Evolutionary conservation across 2,113 vertebrate species (phyloP).

Genomic region (Mugil cephalus): DNA sequence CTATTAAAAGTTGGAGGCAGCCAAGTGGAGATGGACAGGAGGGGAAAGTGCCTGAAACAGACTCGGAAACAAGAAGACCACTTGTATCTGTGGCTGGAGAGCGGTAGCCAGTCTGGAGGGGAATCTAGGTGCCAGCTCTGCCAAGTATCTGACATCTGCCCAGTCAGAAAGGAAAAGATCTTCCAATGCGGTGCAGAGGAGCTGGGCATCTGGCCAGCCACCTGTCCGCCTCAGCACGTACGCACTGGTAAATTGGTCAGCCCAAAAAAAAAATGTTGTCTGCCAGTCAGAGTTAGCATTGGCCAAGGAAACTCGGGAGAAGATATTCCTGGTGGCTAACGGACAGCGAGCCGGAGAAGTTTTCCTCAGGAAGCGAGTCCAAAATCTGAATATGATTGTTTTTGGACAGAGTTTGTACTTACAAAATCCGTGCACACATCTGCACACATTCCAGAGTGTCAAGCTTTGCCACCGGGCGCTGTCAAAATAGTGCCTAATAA

Average conservation of each 20-base stretch:
- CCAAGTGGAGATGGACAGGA: constrained; percentile 44
- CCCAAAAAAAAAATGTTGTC: constrained; percentile 1
- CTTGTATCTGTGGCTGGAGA: constrained; percentile 35
- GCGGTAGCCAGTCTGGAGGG: constrained; percentile 34
- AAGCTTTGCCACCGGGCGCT: constrained; percentile 1
- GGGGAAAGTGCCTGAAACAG: constrained; percentile 21
- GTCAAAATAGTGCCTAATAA: constrained; percentile 32
- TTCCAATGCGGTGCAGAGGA: constrained; percentile 37
- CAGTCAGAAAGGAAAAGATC: constrained; percentile 29
- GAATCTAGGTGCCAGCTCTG: constrained; percentile 26
- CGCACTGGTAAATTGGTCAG: constrained; percentile 35
- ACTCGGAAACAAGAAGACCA: constrained; percentile 7
- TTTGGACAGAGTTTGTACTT: neutral
- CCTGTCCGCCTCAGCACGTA: constrained; percentile 35
- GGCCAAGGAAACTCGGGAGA: neutral
- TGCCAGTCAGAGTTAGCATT: constrained; percentile 12
- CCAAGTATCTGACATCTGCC: constrained; percentile 62
- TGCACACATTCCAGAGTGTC: constrained; percentile 21
- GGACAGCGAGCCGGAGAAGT: constrained; percentile 4
- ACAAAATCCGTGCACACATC: constrained; percentile 35
- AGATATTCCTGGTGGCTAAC: constrained; percentile 20
- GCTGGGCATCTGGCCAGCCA: constrained; percentile 48
- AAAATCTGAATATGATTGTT: neutral
- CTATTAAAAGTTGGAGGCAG: constrained; percentile 55
- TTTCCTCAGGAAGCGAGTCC: constrained; percentile 8